A percentile compares a stretch with the other conserved stretches of the same genome.
These are phyloP conservation scores for Neodiprion fabricii DNA, from an alignment of 1,140 invertebrate species.

Conservation along the genomic window DNA sequence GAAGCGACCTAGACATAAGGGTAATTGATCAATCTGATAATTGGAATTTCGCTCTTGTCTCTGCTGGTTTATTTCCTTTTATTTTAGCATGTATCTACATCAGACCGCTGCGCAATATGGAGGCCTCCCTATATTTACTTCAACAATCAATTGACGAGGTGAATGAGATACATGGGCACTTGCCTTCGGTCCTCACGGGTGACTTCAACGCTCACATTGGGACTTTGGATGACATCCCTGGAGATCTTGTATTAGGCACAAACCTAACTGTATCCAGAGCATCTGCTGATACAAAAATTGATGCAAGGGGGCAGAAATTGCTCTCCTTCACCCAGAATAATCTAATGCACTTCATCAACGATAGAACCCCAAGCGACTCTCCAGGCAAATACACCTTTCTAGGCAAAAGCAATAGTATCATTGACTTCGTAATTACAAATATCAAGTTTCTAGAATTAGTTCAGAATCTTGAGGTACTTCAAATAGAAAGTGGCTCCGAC, in stretches of 20 bases:
- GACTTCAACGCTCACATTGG: slow-evolving; percentile 1
- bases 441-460: not conserved
- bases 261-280: not conserved
- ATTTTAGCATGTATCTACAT: not conserved
- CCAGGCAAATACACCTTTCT: slow-evolving; percentile 6
- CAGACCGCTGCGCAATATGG: not conserved
- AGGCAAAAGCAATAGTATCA: not conserved
- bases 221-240: not conserved
- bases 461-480: not conserved
- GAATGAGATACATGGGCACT: not conserved
- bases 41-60: not conserved
- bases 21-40: not conserved
- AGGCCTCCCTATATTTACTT: not conserved
- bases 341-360: not conserved
- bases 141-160: slow-evolving; percentile 6
- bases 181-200: not conserved
- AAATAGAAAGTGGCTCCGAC: slow-evolving; percentile 1
- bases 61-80: not conserved
- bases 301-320: slow-evolving; percentile 12
- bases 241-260: not conserved
- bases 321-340: not conserved
- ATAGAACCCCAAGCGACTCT: not conserved
- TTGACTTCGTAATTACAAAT: slow-evolving; percentile 6
- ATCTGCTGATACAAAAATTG: not conserved
- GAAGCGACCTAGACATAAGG: not conserved